Base-by-base conservation (phyloP, 1,140 invertebrate genomes). In the Pantala flavescens region DNA sequence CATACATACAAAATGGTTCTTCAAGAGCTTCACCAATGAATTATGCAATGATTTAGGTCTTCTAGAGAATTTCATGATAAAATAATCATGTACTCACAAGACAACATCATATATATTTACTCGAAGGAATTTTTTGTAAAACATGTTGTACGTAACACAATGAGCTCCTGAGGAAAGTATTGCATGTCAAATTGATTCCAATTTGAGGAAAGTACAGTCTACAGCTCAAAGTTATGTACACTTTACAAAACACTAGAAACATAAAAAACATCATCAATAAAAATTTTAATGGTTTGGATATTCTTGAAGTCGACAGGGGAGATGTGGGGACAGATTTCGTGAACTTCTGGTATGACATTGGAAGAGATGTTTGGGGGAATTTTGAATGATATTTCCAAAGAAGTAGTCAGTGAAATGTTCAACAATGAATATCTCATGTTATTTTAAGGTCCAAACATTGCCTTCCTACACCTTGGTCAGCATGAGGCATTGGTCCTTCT, bases 101-200 rank as follows among this genome's bases (percentile, higher is more conserved):
- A 63, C 49, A 63, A 19, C 49, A 63, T 63, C 16, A 63, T 63
- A 63, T 63, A 63, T 63, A 63, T 63, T 63, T 63, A 63, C 49
- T 63, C 12, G 49, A 63, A 63, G 49, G 49, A 63, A 63, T 3
- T 63, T 63, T 63, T 63, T 63, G 49, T 21, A 63, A 63, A 63
- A 63, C 49, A 63, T 63, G 49, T 19, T 63, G 49, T 63, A 63
- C 49, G 12, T 63, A 63, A 63, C 3, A 63, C 49, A 63, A 63
- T 63, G 49, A 63, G 49, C 49, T 63, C 49, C 49, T 63, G 49
- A 63, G 49, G 49, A 63, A 63, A 63, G 49, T 63, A 63, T 63
- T 63, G 49, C 49, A 63, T 63, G 49, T 63, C 49, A 63, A 63
- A 63, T 63, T 63, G 49, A 63, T 3, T 63, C 12, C 49, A 63